A percentile compares a stretch with the other conserved stretches of the same genome.
Conservation (phyloP, 2,888 invertebrate species). For the Agrochola lychnidis region DNA sequence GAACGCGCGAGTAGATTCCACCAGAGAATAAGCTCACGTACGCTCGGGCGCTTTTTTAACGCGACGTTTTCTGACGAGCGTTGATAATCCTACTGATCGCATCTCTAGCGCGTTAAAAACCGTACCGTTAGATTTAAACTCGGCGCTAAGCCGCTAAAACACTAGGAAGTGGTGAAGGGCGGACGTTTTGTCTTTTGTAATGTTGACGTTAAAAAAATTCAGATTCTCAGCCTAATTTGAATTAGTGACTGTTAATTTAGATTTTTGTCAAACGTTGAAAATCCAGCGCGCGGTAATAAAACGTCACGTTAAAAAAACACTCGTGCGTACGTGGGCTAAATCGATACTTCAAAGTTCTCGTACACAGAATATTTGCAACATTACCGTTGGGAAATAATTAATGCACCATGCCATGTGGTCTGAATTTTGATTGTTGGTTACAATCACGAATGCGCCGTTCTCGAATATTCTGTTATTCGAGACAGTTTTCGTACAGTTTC, state of each 20-base stretch:
- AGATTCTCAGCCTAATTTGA: neutral
- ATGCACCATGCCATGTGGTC: slow-evolving; percentile 60
- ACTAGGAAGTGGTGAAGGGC: neutral
- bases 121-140: neutral
- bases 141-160: neutral
- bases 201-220: neutral
- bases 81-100: neutral
- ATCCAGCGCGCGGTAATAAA: neutral
- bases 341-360: slow-evolving; percentile 11
- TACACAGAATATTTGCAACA: slow-evolving; percentile 58
- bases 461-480: slow-evolving; percentile 58
- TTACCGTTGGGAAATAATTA: slow-evolving; percentile 64
- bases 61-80: neutral
- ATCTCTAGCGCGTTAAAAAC: neutral
- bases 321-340: neutral
- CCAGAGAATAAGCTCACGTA: neutral
- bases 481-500: slow-evolving; percentile 45
- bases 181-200: neutral
- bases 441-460: slow-evolving; percentile 58
- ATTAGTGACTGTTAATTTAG: neutral
- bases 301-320: neutral
- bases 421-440: slow-evolving; percentile 62
- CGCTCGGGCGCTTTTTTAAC: neutral
- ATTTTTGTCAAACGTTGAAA: neutral
- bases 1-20: slow-evolving; percentile 26